Percentiles rank a stretch among this genome's conserved stretches.
Evolutionary conservation across 2,888 invertebrate genomes (phyloP).

Genomic region (Andrena dorsata): DNA sequence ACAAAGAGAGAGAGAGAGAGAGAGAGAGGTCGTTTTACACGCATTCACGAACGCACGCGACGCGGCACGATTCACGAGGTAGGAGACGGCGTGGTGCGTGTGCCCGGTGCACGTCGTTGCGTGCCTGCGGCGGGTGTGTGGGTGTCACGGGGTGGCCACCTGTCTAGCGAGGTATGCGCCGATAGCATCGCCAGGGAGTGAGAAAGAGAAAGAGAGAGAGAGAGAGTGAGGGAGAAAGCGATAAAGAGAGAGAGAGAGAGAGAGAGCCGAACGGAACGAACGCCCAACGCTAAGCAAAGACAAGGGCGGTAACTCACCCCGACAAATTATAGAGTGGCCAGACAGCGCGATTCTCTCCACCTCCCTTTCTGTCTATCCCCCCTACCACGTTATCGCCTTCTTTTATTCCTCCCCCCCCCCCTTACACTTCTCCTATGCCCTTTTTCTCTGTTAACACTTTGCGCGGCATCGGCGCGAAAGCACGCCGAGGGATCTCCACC

Average conservation of each 20-base stretch:
- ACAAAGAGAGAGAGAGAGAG: background rate
- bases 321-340: constrained; percentile 84
- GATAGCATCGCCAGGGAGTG: constrained; percentile 79
- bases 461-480: too few relatives aligned
- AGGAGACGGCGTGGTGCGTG: constrained; percentile 54
- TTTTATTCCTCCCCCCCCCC: background rate
- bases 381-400: constrained; percentile 32
- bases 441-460: background rate
- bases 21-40: constrained; percentile 58
- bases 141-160: constrained; percentile 84
- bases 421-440: background rate
- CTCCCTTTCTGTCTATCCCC: constrained; percentile 52
- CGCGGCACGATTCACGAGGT: constrained; percentile 65
- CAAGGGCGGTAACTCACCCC: constrained; percentile 84
- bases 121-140: constrained; percentile 65
- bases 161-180: constrained; percentile 83
- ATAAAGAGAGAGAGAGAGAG: constrained; percentile 11
- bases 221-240: constrained; percentile 51
- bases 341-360: constrained; percentile 77
- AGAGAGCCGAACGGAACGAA: constrained; percentile 77
- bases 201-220: too few relatives aligned
- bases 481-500: too few relatives aligned
- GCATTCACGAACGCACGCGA: constrained; percentile 74
- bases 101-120: constrained; percentile 69
- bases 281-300: constrained; percentile 83